phyloP scores from a whole-genome alignment of 64 coral and sea anemone genomes.

The Stichodactyla helianthus region DNA sequence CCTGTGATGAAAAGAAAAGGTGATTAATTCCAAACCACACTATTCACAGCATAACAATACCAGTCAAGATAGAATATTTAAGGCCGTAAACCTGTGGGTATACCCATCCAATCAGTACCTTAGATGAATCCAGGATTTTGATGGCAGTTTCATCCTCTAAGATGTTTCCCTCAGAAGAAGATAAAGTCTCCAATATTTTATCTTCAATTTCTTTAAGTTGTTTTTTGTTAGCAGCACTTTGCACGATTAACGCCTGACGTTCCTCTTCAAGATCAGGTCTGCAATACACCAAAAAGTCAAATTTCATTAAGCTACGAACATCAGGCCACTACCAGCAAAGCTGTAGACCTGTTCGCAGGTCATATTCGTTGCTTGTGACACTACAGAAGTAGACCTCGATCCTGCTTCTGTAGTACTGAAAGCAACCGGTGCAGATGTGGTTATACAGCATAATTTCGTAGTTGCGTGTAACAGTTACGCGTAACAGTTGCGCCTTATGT shows the following conservation, averaged over 20 bases:
- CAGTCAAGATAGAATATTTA: background rate
- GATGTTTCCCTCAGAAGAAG: slow-evolving; percentile 95
- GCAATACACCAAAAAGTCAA: no score
- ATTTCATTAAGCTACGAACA: no score
- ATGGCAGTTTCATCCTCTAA: slow-evolving; percentile 97
- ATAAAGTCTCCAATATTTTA: slow-evolving; percentile 39
- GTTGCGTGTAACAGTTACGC: no score
- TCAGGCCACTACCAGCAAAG: no score
- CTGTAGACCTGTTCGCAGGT: no score
- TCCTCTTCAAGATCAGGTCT: slow-evolving; percentile 99
- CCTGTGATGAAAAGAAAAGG: slow-evolving; percentile 35
- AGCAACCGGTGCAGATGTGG: no score
- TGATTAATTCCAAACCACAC: background rate
- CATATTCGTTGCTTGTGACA: no score
- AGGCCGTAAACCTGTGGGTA: background rate
- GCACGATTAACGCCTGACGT: slow-evolving; percentile 89
- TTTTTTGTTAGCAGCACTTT: slow-evolving; percentile 98
- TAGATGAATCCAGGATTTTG: slow-evolving; percentile 93
- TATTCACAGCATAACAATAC: background rate
- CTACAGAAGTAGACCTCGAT: no score
- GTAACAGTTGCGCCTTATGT: no score
- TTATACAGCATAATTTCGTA: no score
- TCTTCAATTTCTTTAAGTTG: slow-evolving; percentile 98
- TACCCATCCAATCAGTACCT: slow-evolving; percentile 39
- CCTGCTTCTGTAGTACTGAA: no score